Base-by-base conservation (phyloP, 2,888 invertebrate genomes). In the Drosophila nr. medialis region DNA sequence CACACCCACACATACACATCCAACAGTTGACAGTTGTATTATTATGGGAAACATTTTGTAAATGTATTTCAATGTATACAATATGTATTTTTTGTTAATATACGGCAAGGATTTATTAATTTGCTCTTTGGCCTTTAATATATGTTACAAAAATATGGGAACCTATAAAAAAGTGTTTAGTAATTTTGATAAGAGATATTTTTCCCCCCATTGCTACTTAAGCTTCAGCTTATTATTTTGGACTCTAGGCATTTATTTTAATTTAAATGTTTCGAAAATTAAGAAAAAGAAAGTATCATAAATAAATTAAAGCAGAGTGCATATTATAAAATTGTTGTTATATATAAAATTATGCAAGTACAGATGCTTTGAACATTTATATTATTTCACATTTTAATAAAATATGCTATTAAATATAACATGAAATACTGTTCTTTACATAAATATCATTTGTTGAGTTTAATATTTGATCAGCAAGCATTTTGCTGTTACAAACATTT, bases 1-100 rank as follows among this genome's bases (percentile, higher is more conserved):
- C 45, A 48, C 42, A 48, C 58, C 29, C 38, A 49, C 21, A 27
- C 24, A 29, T 45, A 27, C 15, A 4, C n/a, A n/a, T n/a, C n/a
- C n/a, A 42, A 18, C n/a, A 24, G 50, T 49, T 58, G 59, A 59
- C 53, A 54, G 4, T 64, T 67, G 49, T 49, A 29, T 66, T 32
- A 55, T 63, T 29, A 55, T 49, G 69, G 49, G 7, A 42, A 50
- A 8, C 56, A 72, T 63, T 68, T 78, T 70, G 45, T 51, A 40
- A 61, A 67, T 63, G n/a, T 75, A 65, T 74, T 73, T 63, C 49
- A 70, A 72, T 67, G 50, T 50, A 49, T 29, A 58, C 51, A 50
- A 54, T 45, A 71, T 49, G 1, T 30, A 11, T 64, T 50, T 53
- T 38, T 49, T 59, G 24, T 24, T 13, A 32, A 48, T 42, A 10